phyloP scores from a whole-genome alignment of 2,797 vertebrate species.

The Columba guinea region DNA sequence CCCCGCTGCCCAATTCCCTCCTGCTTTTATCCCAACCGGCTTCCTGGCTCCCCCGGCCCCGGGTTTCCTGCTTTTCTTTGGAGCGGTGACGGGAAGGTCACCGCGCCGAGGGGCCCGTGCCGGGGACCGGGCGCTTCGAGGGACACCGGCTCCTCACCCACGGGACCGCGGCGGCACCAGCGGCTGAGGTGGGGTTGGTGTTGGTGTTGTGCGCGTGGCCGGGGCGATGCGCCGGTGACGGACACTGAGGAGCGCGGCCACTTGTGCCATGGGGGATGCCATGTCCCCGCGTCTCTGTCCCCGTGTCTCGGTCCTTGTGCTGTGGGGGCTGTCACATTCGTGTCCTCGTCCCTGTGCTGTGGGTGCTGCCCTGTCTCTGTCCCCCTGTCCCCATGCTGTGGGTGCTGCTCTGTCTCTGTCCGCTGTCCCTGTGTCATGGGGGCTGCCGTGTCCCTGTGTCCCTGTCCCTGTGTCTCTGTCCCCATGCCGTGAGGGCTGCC shows the following conservation, averaged over 20 bases:
- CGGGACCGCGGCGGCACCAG: too few species aligned
- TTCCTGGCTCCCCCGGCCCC: constrained; percentile 34
- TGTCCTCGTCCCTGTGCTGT: too few species aligned
- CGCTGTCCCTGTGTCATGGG: too few species aligned
- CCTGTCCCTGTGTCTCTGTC: too few species aligned
- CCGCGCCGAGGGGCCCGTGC: background rate
- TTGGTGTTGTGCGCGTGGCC: background rate
- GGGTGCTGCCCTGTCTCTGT: too few species aligned
- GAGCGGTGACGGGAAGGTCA: constrained; percentile 40
- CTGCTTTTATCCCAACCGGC: background rate
- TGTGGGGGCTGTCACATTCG: too few species aligned
- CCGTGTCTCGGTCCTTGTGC: too few species aligned
- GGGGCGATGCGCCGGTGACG: accelerated
- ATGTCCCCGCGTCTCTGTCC: too few species aligned
- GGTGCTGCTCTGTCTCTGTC: too few species aligned
- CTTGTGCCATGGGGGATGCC: accelerated
- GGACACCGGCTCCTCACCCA: background rate
- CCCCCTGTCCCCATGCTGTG: too few species aligned
- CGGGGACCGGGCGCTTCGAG: background rate
- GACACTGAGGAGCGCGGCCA: background rate
- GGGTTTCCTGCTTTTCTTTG: constrained; percentile 52
- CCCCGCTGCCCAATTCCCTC: background rate
- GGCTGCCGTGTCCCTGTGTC: too few species aligned
- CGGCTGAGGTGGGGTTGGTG: background rate
- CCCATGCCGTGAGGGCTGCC: too few species aligned